Percentiles rank a stretch among this genome's conserved stretches.
Evolutionary conservation across 2,113 vertebrate genomes (phyloP).

Genomic region (Sus scrofa): T2T-Sscrofa CM000823.6:26694501-26695000

Average conservation of each 20-base stretch:
- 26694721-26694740: background rate
- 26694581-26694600: conserved; percentile 84
- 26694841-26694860: background rate
- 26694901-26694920: background rate
- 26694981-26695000: too few relatives aligned
- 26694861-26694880: background rate
- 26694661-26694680: conserved; percentile 69
- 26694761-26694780: conserved; percentile 59
- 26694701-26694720: conserved; percentile 47
- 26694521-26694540: background rate
- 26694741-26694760: conserved; percentile 44
- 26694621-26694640: conserved; percentile 78
- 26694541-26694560: conserved; percentile 17
- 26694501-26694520: conserved; percentile 37
- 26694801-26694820: background rate
- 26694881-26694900: background rate
- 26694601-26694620: conserved; percentile 88
- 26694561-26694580: background rate
- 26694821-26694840: background rate
- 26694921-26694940: too few relatives aligned
- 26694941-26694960: too few relatives aligned
- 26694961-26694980: too few relatives aligned
- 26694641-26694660: conserved; percentile 71
- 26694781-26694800: background rate
- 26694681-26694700: conserved; percentile 37